Conservation (phyloP, 2,888 invertebrate genomes). For the Shargacucullia verbasci region DNA sequence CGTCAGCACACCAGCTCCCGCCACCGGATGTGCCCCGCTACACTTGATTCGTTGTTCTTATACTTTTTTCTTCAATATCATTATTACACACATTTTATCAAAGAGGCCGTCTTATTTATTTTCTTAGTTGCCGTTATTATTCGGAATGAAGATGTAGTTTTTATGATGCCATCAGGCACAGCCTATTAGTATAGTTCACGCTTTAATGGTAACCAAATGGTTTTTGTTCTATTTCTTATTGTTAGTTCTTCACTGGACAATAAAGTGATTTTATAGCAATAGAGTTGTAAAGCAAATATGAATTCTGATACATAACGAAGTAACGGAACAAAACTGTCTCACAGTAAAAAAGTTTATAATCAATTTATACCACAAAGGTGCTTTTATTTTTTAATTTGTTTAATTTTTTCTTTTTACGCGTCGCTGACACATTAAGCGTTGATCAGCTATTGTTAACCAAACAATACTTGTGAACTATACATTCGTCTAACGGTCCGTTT, state of each 20-base stretch:
- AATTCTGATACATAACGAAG: constrained; percentile 50
- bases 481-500: constrained; percentile 44
- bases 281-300: constrained; percentile 59
- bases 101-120: constrained; percentile 79
- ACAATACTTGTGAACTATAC: constrained; percentile 47
- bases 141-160: constrained; percentile 81
- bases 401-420: background rate
- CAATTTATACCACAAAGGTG: constrained; percentile 7
- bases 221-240: constrained; percentile 75
- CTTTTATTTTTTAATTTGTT: constrained; percentile 1
- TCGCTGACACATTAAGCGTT: constrained; percentile 25
- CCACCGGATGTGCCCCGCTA: constrained; percentile 75
- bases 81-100: constrained; percentile 75
- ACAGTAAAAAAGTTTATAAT: constrained; percentile 6
- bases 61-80: constrained; percentile 70
- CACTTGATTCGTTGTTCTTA: constrained; percentile 60
- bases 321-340: constrained; percentile 45
- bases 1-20: constrained; percentile 33
- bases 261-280: constrained; percentile 65
- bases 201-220: constrained; percentile 72
- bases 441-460: constrained; percentile 40
- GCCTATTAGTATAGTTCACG: constrained; percentile 77
- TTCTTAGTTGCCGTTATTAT: constrained; percentile 79
- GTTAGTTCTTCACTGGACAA: constrained; percentile 64
- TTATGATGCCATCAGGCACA: constrained; percentile 70